A percentile compares a stretch with the other conserved stretches of the same genome.
These are phyloP conservation scores for Siniperca scherzeri DNA, from an alignment of 2,797 vertebrate genomes.

Conservation along the genomic window DNA sequence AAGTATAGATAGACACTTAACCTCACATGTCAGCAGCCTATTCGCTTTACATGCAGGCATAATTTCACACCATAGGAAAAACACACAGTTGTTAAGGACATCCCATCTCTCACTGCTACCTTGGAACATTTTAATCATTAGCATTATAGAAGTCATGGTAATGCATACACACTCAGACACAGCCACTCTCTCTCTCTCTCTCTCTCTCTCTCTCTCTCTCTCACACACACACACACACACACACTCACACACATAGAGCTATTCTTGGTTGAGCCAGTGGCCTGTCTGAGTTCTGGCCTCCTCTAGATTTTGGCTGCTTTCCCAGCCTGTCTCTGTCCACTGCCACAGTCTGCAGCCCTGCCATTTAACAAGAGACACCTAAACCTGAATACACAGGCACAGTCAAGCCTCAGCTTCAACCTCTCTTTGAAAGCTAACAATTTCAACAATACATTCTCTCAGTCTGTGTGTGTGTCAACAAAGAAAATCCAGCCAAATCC, in stretches of 20 bases:
- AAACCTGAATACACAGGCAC: conserved; percentile 63
- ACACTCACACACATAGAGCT: conserved; percentile 52
- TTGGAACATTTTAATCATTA: conserved; percentile 51
- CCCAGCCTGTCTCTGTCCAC: conserved; percentile 73
- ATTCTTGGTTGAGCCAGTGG: conserved; percentile 73
- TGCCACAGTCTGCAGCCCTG: conserved; percentile 70
- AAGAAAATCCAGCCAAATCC: conserved; percentile 29
- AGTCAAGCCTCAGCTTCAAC: conserved; percentile 52
- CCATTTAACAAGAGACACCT: conserved; percentile 75
- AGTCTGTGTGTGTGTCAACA: conserved; percentile 25
- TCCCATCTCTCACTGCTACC: conserved; percentile 33
- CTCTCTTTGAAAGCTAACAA: conserved; percentile 48
- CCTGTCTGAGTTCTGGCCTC: conserved; percentile 73
- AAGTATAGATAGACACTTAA: conserved; percentile 15
- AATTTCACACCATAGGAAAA: conserved; percentile 15
- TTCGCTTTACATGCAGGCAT: not conserved
- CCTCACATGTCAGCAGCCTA: conserved; percentile 10
- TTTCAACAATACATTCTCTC: conserved; percentile 41
- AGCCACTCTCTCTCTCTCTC: not conserved
- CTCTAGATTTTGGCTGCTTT: conserved; percentile 73
- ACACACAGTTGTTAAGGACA: conserved; percentile 13
- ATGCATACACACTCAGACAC: conserved; percentile 20
- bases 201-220: not conserved
- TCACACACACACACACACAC: conserved; percentile 4
- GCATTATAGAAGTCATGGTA: conserved; percentile 42